A percentile compares a stretch with the other conserved stretches of the same genome.
Conservation (phyloP, 2,113 vertebrate species). For the Rhinoderma darwinii region DNA sequence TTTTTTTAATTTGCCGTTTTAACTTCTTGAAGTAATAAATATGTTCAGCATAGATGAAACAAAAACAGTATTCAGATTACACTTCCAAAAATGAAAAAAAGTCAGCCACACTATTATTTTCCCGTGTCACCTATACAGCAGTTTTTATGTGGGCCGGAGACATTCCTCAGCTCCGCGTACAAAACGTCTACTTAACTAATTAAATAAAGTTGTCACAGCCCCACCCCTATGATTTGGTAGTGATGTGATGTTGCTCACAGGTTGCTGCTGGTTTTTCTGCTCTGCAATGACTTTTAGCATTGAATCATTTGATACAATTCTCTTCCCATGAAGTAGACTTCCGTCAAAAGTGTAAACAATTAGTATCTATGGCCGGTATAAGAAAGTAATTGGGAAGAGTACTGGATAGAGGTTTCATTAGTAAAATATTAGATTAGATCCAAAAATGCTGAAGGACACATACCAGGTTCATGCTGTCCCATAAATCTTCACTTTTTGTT, state of each 20-base stretch:
- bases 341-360: no score
- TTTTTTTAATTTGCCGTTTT: not conserved
- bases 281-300: not conserved
- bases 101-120: not conserved
- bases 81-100: no score
- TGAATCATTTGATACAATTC: no score
- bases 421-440: not conserved
- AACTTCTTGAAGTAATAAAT: not conserved
- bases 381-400: not conserved
- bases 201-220: not conserved
- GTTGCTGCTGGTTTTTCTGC: not conserved
- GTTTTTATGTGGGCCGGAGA: not conserved
- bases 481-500: constrained; percentile 83
- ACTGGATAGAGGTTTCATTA: not conserved
- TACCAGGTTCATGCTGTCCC: constrained; percentile 91
- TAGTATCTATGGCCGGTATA: no score
- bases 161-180: not conserved
- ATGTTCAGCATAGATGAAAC: not conserved
- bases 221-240: not conserved
- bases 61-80: not conserved
- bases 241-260: not conserved
- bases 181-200: not conserved
- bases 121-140: not conserved
- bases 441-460: not conserved
- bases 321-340: no score